phyloP scores from a whole-genome alignment of 2,888 invertebrate genomes.

The Ptychoptera contaminata region DNA sequence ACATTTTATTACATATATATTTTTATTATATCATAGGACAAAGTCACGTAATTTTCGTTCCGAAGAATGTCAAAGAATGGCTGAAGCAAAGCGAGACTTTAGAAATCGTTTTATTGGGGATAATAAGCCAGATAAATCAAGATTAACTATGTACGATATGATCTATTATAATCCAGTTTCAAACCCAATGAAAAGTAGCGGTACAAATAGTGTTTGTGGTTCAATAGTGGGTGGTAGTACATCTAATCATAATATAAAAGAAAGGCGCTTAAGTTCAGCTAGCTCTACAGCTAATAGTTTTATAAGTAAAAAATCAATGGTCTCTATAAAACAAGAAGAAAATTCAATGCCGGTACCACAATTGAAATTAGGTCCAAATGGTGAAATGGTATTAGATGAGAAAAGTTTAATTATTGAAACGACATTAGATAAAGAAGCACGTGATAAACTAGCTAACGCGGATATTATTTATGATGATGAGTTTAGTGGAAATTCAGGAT shows the following conservation, averaged over 20 bases:
- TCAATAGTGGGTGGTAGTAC: slow-evolving; percentile 3
- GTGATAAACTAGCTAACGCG: slow-evolving; percentile 46
- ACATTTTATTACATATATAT: neutral
- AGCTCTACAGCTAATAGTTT: slow-evolving; percentile 1
- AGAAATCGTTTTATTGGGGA: slow-evolving; percentile 33
- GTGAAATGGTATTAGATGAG: slow-evolving; percentile 72
- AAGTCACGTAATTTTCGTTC: slow-evolving; percentile 13
- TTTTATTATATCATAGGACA: neutral
- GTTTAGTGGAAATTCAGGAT: slow-evolving; percentile 32
- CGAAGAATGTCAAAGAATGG: slow-evolving; percentile 36
- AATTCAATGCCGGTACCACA: slow-evolving; percentile 55
- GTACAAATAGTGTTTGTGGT: slow-evolving; percentile 18
- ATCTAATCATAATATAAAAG: slow-evolving; percentile 16
- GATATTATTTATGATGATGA: slow-evolving; percentile 51
- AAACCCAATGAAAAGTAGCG: slow-evolving; percentile 49
- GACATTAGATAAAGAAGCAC: slow-evolving; percentile 42
- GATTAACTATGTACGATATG: slow-evolving; percentile 79
- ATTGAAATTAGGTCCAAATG: slow-evolving; percentile 72
- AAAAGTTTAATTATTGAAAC: slow-evolving; percentile 69
- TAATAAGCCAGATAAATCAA: slow-evolving; percentile 40
- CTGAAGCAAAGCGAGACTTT: slow-evolving; percentile 38
- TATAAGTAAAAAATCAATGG: slow-evolving; percentile 5
- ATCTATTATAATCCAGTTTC: slow-evolving; percentile 77
- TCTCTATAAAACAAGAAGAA: slow-evolving; percentile 9
- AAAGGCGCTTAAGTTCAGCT: slow-evolving; percentile 4